Evolutionary conservation across 2,888 invertebrate genomes (phyloP), one percentile per base, ranked within the genome.

Genomic region (Minunthozetes semirufus): DNA sequence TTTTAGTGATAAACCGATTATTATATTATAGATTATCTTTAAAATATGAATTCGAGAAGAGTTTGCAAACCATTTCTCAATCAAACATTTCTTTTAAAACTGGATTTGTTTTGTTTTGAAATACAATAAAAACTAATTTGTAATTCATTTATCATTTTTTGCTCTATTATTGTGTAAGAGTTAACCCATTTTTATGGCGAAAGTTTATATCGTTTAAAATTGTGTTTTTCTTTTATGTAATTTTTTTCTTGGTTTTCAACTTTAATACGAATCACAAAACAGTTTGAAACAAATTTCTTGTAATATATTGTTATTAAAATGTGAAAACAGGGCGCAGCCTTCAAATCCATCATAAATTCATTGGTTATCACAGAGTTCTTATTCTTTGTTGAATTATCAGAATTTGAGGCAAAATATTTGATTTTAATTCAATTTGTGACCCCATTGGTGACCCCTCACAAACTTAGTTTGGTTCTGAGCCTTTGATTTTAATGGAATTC

Each of bases 181-280:
- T 66, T 66, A 66, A 66, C 66, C 66, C 29, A 66, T 66, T 66
- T 66, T 38, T 17, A 42, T n/a, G 66, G 66, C 38, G 63, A 63
- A 63, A 63, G 63, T 63, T 63, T 22, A 38, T 29, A 38, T 38
- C 38, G 66, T 38, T 66, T 33, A 66, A 66, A 66, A 38, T 66
- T 66, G n/a, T 66, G n/a, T 33, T 66, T 66, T 66, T n/a, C 19
- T 53, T 19, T 48, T 48, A 48, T 17, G 13, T n/a, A 9, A 9
- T 17, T 48, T 15, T 48, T 48, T 17, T 19, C 17, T 19, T 53
- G 8, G 1, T 19, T 53, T 53, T 53, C 6, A n/a, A 15, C n/a
- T 17, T 48, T 17, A 53, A n/a, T 53, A n/a, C 53, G 19, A n/a
- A 19, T n/a, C 53, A 53, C 19, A 19, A 3, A 53, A 53, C 53